Evolutionary conservation across 2,888 invertebrate genomes (phyloP).

Genomic region (Apodemia zela): DNA sequence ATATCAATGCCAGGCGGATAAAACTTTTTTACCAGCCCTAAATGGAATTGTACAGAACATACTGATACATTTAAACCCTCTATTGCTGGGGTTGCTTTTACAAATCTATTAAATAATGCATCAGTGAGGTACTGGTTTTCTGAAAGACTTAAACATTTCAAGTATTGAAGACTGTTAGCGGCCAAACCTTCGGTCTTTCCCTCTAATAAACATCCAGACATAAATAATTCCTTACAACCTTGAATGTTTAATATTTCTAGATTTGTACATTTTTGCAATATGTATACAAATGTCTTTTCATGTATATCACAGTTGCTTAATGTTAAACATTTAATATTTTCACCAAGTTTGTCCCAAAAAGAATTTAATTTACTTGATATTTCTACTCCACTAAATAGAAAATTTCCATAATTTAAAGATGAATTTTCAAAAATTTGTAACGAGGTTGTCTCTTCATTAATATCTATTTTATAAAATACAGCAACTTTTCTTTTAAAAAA

Average conservation of each 20-base stretch:
- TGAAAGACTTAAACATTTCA: constrained; percentile 81
- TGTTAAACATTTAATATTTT: constrained; percentile 74
- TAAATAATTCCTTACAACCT: constrained; percentile 85
- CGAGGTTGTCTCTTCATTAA: constrained; percentile 61
- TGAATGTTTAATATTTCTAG: constrained; percentile 81
- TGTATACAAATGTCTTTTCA: constrained; percentile 82
- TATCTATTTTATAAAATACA: constrained; percentile 62
- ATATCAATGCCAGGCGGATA: constrained; percentile 75
- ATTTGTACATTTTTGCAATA: constrained; percentile 78
- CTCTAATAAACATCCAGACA: constrained; percentile 86
- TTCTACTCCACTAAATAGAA: constrained; percentile 78
- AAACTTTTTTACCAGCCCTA: constrained; percentile 83
- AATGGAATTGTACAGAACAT: constrained; percentile 86
- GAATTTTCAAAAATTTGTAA: constrained; percentile 65
- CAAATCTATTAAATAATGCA: constrained; percentile 84
- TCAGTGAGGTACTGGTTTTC: constrained; percentile 87
- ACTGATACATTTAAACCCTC: constrained; percentile 83
- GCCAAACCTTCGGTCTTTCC: constrained; percentile 77
- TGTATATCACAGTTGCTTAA: constrained; percentile 82
- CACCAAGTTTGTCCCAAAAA: constrained; percentile 82
- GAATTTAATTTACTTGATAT: constrained; percentile 66
- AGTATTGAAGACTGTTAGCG: constrained; percentile 65
- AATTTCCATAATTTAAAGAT: constrained; percentile 64
- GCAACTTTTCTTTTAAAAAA: constrained; percentile 76
- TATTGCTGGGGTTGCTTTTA: constrained; percentile 80